These are phyloP conservation scores for Dusona sp. DNA, from an alignment of 2,888 invertebrate genomes.

Conservation along the genomic window DNA sequence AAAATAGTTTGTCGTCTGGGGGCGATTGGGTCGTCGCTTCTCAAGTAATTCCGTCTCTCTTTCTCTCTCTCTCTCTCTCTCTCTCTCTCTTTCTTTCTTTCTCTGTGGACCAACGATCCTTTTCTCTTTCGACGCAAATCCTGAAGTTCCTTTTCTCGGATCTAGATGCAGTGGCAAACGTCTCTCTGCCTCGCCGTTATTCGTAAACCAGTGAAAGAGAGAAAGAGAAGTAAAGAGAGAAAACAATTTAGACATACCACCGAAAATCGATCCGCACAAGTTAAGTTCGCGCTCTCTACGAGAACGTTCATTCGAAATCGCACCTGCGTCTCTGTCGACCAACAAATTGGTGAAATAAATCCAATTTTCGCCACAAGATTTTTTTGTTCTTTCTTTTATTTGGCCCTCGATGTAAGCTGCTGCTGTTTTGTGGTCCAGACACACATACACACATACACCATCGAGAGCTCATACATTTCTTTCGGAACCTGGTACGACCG, in stretches of 20 bases:
- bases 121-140: slow-evolving; percentile 67
- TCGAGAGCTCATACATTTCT: slow-evolving; percentile 33
- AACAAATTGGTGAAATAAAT: slow-evolving; percentile 80
- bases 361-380: slow-evolving; percentile 68
- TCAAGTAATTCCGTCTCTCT: slow-evolving; percentile 19
- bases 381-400: slow-evolving; percentile 45
- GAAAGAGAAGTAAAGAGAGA: slow-evolving; percentile 35
- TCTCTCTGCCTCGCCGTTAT: slow-evolving; percentile 50
- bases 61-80: neutral
- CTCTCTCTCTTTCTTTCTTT: slow-evolving; percentile 17
- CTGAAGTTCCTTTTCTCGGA: slow-evolving; percentile 70
- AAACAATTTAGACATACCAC: slow-evolving; percentile 80
- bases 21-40: slow-evolving; percentile 46
- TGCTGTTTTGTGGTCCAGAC: slow-evolving; percentile 52
- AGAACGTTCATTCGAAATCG: slow-evolving; percentile 72
- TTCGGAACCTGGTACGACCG: slow-evolving; percentile 40
- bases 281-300: slow-evolving; percentile 65
- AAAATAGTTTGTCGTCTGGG: slow-evolving; percentile 73
- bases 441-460: slow-evolving; percentile 33
- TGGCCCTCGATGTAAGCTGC: slow-evolving; percentile 48
- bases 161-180: slow-evolving; percentile 78
- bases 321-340: slow-evolving; percentile 72
- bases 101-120: slow-evolving; percentile 24
- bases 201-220: slow-evolving; percentile 24
- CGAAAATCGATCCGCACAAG: slow-evolving; percentile 74